These are phyloP conservation scores for Eupelmus urozonus DNA, from an alignment of 2,888 invertebrate species.

Conservation along the genomic window DNA sequence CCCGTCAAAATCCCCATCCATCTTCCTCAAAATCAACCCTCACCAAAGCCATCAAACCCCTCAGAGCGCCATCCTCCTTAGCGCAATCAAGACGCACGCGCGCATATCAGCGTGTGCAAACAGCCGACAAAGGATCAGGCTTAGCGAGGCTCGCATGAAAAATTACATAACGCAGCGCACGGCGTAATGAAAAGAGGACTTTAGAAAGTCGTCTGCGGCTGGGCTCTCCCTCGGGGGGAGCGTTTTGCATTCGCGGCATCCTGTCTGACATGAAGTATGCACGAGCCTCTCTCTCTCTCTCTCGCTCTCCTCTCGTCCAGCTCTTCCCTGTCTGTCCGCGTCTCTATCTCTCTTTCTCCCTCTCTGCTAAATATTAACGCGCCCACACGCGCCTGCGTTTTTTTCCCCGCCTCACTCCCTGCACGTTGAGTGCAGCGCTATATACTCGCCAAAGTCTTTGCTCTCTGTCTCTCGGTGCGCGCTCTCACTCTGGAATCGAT, in stretches of 20 bases:
- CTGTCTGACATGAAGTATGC: conserved; percentile 24
- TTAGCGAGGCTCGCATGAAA: neutral
- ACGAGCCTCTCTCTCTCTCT: conserved; percentile 6
- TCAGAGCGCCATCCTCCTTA: no score
- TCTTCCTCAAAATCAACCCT: no score
- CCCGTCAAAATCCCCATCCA: no score
- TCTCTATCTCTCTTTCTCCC: neutral
- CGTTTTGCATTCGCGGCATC: conserved; percentile 7
- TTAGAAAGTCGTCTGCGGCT: neutral
- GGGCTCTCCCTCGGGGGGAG: neutral
- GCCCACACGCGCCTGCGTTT: neutral
- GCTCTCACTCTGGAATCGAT: neutral
- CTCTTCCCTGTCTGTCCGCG: conserved; percentile 26
- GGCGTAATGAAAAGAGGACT: conserved; percentile 4
- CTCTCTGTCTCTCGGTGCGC: neutral
- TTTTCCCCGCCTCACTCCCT: neutral
- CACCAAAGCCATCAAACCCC: neutral
- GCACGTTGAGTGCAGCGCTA: neutral
- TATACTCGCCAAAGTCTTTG: neutral
- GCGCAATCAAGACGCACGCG: no score
- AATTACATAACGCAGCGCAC: neutral
- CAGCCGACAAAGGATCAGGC: neutral
- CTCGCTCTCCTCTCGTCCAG: neutral
- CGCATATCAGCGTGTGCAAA: neutral
- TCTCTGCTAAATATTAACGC: conserved; percentile 33